phyloP scores from a whole-genome alignment of 2,888 invertebrate genomes.

The Ichneumoninae sp. region DNA sequence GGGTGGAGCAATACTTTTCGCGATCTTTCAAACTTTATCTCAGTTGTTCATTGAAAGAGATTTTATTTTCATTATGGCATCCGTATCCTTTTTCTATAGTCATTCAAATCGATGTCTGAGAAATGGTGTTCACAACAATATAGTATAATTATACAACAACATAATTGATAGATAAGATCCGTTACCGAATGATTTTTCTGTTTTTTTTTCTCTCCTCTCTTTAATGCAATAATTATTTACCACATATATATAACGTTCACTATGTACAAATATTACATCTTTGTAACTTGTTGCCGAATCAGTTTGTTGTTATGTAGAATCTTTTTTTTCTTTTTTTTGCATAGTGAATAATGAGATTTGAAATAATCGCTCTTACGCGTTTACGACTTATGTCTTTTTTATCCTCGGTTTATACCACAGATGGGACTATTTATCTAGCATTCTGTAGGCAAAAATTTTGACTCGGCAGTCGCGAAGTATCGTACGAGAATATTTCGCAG shows the following conservation, averaged over 20 bases:
- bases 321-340: slow-evolving; percentile 5
- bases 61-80: slow-evolving; percentile 31
- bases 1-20: slow-evolving; percentile 25
- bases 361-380: slow-evolving; percentile 44
- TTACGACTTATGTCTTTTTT: slow-evolving; percentile 42
- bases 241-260: slow-evolving; percentile 75
- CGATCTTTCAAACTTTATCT: background rate
- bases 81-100: slow-evolving; percentile 12
- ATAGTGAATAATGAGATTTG: slow-evolving; percentile 50
- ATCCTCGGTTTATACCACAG: slow-evolving; percentile 44
- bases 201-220: slow-evolving; percentile 66
- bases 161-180: slow-evolving; percentile 77
- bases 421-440: slow-evolving; percentile 40
- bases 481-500: slow-evolving; percentile 25
- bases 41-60: slow-evolving; percentile 35
- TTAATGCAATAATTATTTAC: slow-evolving; percentile 73
- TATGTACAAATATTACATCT: slow-evolving; percentile 76
- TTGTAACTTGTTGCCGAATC: slow-evolving; percentile 43
- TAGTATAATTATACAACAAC: slow-evolving; percentile 77
- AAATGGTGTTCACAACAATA: slow-evolving; percentile 83
- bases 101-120: slow-evolving; percentile 83
- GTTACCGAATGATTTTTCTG: slow-evolving; percentile 36
- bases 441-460: slow-evolving; percentile 46
- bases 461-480: slow-evolving; percentile 41
- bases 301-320: slow-evolving; percentile 44